Evolutionary conservation across 2,888 invertebrate species (phyloP).

Genomic region (Megaustenia siamemsis): DNA sequence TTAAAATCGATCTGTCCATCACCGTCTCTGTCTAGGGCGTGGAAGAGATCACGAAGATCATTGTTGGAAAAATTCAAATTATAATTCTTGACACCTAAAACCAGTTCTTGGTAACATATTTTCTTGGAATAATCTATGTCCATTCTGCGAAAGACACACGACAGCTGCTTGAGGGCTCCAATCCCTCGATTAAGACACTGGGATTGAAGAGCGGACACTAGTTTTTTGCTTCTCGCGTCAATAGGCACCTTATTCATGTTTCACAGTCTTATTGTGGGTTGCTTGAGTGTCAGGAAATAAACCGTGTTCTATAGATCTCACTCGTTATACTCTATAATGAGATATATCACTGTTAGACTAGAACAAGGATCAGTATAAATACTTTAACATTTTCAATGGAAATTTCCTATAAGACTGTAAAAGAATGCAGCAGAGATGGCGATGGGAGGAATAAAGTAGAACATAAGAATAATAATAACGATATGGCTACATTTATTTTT

Average conservation of each 20-base stretch:
- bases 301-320: no score
- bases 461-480: no score
- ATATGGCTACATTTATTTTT: no score
- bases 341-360: no score
- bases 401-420: no score
- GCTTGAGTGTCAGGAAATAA: no score
- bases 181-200: constrained; percentile 66
- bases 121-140: constrained; percentile 73
- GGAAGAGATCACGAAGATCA: constrained; percentile 69
- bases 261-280: no score
- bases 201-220: constrained; percentile 62
- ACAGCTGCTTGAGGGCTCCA: constrained; percentile 71
- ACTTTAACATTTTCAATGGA: no score
- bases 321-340: no score
- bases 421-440: no score
- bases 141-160: constrained; percentile 71
- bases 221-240: constrained; percentile 54
- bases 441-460: no score
- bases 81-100: constrained; percentile 65
- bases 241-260: neutral
- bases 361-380: no score
- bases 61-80: constrained; percentile 65
- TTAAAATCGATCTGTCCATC: constrained; percentile 72
- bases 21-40: constrained; percentile 71
- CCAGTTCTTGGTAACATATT: constrained; percentile 71